Evolutionary conservation across 2,797 vertebrate genomes (phyloP).

Genomic region (Prunella strophiata): DNA sequence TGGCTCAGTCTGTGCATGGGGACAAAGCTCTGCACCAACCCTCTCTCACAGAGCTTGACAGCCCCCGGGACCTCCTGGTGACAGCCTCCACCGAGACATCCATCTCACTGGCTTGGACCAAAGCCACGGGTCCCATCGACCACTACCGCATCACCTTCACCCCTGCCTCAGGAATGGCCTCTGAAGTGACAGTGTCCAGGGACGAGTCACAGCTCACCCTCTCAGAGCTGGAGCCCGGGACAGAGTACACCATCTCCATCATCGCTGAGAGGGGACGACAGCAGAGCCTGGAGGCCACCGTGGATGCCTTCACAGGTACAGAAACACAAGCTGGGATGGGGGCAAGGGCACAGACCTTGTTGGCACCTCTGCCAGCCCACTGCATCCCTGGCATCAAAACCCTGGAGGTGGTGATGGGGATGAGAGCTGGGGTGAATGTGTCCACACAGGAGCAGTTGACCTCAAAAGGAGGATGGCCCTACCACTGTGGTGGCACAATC

Average conservation of each 20-base stretch:
- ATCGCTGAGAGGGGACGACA: constrained; percentile 91
- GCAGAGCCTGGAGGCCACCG: constrained; percentile 90
- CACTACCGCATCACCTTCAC: constrained; percentile 94
- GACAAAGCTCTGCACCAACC: background rate
- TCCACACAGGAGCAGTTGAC: background rate
- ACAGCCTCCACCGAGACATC: constrained; percentile 93
- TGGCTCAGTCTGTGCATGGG: background rate
- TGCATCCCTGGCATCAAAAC: rapidly evolving
- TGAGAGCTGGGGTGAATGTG: background rate
- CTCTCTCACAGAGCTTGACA: constrained; percentile 85
- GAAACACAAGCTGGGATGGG: background rate
- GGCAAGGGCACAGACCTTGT: background rate
- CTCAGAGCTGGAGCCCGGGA: constrained; percentile 90
- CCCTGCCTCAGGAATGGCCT: constrained; percentile 87
- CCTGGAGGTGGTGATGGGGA: background rate
- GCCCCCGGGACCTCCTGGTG: constrained; percentile 89
- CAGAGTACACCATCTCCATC: constrained; percentile 94
- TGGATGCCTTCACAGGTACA: constrained; percentile 97
- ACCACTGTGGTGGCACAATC: background rate
- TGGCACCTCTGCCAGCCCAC: background rate
- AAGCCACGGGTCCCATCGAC: constrained; percentile 91
- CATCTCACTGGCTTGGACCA: constrained; percentile 92
- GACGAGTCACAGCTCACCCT: constrained; percentile 85
- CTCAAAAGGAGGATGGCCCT: background rate
- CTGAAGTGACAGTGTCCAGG: constrained; percentile 87